Percentiles rank a stretch among this genome's conserved stretches.
These are phyloP conservation scores for Scarus forsteni DNA, from an alignment of 2,797 vertebrate genomes.

Conservation along the genomic window DNA sequence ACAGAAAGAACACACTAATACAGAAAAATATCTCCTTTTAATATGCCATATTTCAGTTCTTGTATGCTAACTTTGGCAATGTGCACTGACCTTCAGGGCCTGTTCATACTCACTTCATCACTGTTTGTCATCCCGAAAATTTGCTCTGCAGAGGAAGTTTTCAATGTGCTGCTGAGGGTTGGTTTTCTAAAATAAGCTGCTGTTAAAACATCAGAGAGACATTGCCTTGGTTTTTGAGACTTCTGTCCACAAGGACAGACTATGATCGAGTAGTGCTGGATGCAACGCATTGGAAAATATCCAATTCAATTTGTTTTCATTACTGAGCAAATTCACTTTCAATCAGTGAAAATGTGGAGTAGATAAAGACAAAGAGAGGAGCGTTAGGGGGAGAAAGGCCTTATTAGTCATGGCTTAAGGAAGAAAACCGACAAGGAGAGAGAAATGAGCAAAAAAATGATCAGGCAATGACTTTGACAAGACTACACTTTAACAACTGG, in stretches of 20 bases:
- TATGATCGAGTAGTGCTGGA: not conserved
- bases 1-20: not conserved
- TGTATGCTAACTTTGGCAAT: conserved; percentile 18
- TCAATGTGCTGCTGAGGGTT: not conserved
- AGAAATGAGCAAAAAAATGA: not conserved
- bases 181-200: conserved; percentile 4
- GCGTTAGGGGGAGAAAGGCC: not conserved
- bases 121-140: conserved; percentile 11
- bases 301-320: conserved; percentile 20
- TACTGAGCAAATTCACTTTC: conserved; percentile 8
- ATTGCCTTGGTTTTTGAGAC: not conserved
- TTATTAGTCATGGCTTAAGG: conserved; percentile 9
- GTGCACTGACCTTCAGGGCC: conserved; percentile 19
- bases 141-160: conserved; percentile 1
- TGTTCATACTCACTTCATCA: conserved; percentile 20
- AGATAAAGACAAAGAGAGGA: conserved; percentile 2
- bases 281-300: conserved; percentile 16
- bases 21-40: not conserved
- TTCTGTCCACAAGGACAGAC: conserved; percentile 5
- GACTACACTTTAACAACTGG: not conserved
- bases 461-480: not conserved
- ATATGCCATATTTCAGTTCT: conserved; percentile 20
- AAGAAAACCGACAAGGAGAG: not conserved
- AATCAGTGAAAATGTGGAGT: not conserved
- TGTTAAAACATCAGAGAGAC: conserved; percentile 1